Conservation (phyloP, 2,888 invertebrate genomes). For the Eristalis intricaria region DNA sequence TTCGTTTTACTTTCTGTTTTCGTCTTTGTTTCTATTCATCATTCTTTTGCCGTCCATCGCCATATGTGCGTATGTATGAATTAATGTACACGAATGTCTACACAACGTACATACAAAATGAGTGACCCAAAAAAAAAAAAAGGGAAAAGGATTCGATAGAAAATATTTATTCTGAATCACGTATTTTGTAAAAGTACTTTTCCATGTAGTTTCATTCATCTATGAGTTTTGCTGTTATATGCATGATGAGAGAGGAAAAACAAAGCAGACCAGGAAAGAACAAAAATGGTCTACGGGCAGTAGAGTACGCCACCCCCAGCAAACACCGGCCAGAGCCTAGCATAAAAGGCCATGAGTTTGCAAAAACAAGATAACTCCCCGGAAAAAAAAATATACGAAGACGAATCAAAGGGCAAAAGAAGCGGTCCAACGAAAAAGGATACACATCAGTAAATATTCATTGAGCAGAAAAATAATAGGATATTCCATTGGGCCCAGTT, state of each 20-base stretch:
- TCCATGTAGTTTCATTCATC: constrained; percentile 72
- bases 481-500: constrained; percentile 71
- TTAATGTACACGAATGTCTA: neutral
- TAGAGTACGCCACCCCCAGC: neutral
- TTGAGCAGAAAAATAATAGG: constrained; percentile 72
- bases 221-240: constrained; percentile 67
- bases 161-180: constrained; percentile 71
- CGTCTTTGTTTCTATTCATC: constrained; percentile 31
- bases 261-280: constrained; percentile 7
- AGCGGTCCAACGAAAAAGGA: constrained; percentile 54
- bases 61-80: neutral
- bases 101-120: neutral
- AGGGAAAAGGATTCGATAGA: constrained; percentile 64
- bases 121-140: constrained; percentile 41
- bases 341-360: constrained; percentile 66
- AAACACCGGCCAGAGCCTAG: constrained; percentile 11
- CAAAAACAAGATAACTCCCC: constrained; percentile 65
- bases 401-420: constrained; percentile 42
- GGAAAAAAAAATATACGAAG: constrained; percentile 36
- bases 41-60: constrained; percentile 8
- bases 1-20: constrained; percentile 21
- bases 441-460: constrained; percentile 72
- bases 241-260: constrained; percentile 63
- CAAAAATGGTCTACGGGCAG: constrained; percentile 19
- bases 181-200: constrained; percentile 72